These are phyloP conservation scores for Xanthostigma xanthostigma DNA, from an alignment of 2,888 invertebrate genomes.

Conservation along the genomic window DNA sequence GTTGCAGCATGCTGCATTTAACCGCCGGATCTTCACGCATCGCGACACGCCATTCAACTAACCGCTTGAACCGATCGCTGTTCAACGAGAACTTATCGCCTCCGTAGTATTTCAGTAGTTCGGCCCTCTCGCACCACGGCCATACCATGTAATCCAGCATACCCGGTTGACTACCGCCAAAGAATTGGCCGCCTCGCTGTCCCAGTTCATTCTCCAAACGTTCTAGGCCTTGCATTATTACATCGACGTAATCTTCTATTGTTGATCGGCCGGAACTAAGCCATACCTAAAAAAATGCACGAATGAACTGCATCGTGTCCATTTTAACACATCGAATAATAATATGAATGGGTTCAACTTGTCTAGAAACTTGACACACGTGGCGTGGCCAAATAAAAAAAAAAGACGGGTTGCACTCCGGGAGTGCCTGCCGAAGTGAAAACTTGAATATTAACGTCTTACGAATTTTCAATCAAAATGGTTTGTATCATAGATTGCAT, in stretches of 20 bases:
- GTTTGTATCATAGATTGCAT: too few relatives aligned
- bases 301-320: too few relatives aligned
- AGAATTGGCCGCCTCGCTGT: conserved; percentile 45
- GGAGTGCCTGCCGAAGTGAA: too few relatives aligned
- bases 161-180: conserved; percentile 55
- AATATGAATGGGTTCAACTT: too few relatives aligned
- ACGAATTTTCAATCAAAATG: too few relatives aligned
- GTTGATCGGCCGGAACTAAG: too few relatives aligned
- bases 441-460: too few relatives aligned
- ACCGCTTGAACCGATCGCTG: conserved; percentile 42
- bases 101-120: conserved; percentile 41
- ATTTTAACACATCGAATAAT: too few relatives aligned
- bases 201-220: conserved; percentile 49
- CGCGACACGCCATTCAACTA: conserved; percentile 56
- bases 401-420: too few relatives aligned
- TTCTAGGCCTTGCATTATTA: conserved; percentile 34
- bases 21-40: conserved; percentile 60
- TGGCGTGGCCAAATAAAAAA: too few relatives aligned
- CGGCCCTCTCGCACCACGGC: conserved; percentile 67
- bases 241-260: conserved; percentile 21
- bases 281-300: too few relatives aligned
- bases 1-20: conserved; percentile 44
- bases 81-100: conserved; percentile 49
- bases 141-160: conserved; percentile 72
- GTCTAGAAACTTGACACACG: too few relatives aligned